Percentiles rank a stretch among this genome's conserved stretches.
These are phyloP conservation scores for Catostylus mosaicus DNA, from an alignment of 30 jellyfish, hydroid and myxozoan genomes.

Conservation along the genomic window DNA sequence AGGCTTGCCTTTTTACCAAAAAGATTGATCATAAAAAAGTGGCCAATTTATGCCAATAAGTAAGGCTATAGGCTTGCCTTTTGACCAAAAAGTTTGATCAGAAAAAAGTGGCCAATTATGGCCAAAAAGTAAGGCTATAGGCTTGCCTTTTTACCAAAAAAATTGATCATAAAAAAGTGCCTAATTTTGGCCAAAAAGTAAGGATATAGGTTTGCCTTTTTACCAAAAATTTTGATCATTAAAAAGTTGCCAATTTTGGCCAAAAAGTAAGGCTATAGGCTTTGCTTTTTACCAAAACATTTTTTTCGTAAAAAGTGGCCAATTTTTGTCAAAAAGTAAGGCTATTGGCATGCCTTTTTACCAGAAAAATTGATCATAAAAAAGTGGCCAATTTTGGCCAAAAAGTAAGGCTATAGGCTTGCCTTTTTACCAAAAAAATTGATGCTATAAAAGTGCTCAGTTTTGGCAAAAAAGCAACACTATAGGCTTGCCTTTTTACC, in stretches of 20 bases:
- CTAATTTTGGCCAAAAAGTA: neutral
- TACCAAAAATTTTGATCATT: neutral
- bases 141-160: neutral
- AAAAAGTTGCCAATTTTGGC: too few species aligned
- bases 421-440: too few species aligned
- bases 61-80: neutral
- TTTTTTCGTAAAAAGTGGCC: too few species aligned
- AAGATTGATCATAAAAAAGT: neutral
- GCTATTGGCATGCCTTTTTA: neutral
- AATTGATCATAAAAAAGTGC: neutral
- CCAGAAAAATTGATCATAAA: too few species aligned
- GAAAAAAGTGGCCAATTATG: neutral
- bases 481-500: neutral
- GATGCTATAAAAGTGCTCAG: neutral
- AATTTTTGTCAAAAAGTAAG: neutral
- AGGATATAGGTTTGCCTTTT: neutral
- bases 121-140: neutral
- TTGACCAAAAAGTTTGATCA: neutral
- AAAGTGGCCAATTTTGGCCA: too few species aligned
- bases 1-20: conserved; percentile 1
- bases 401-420: too few species aligned
- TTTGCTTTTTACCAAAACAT: too few species aligned
- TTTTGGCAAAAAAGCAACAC: too few species aligned
- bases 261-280: too few species aligned
- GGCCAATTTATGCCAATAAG: neutral